A percentile compares a stretch with the other conserved stretches of the same genome.
phyloP scores from a whole-genome alignment of 2,797 vertebrate genomes.

The Bradypodion ventrale region DNA sequence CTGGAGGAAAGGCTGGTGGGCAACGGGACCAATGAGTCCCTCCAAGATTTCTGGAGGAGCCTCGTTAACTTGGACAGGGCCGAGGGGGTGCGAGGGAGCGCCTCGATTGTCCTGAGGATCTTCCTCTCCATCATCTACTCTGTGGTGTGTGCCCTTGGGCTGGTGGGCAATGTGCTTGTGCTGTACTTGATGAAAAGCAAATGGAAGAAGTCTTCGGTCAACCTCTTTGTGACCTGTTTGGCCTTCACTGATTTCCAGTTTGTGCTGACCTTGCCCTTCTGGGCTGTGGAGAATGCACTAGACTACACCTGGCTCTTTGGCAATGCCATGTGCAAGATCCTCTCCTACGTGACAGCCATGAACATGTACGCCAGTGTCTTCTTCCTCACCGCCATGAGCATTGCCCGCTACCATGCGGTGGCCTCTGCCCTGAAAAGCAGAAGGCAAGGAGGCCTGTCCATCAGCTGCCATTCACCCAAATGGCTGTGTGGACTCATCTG shows the following conservation, averaged over 20 bases:
- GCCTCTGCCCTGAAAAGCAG: conserved; percentile 86
- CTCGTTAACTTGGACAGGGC: conserved; percentile 67
- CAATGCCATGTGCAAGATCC: conserved; percentile 93
- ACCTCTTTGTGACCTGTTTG: conserved; percentile 92
- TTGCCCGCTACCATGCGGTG: conserved; percentile 88
- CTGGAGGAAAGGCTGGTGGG: conserved; percentile 64
- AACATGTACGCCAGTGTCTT: conserved; percentile 99
- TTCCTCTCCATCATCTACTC: conserved; percentile 89
- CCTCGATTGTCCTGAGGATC: conserved; percentile 81
- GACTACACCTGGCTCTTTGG: conserved; percentile 96
- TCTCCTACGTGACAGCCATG: conserved; percentile 91
- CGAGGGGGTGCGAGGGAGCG: conserved; percentile 71
- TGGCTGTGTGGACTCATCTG: conserved; percentile 84
- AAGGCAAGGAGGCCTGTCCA: conserved; percentile 55
- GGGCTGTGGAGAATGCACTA: conserved; percentile 94
- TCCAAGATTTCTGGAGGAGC: conserved; percentile 64
- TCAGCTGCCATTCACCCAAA: conserved; percentile 75
- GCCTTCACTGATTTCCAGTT: conserved; percentile 96
- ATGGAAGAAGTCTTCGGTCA: conserved; percentile 94
- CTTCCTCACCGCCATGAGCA: conserved; percentile 95
- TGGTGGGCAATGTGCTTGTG: conserved; percentile 91
- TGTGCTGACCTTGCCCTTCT: conserved; percentile 92
- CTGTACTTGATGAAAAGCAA: conserved; percentile 92
- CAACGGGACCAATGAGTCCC: conserved; percentile 73
- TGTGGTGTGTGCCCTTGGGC: conserved; percentile 89